phyloP scores from a whole-genome alignment of 2,888 invertebrate species.

The Eristalis intricaria region DNA sequence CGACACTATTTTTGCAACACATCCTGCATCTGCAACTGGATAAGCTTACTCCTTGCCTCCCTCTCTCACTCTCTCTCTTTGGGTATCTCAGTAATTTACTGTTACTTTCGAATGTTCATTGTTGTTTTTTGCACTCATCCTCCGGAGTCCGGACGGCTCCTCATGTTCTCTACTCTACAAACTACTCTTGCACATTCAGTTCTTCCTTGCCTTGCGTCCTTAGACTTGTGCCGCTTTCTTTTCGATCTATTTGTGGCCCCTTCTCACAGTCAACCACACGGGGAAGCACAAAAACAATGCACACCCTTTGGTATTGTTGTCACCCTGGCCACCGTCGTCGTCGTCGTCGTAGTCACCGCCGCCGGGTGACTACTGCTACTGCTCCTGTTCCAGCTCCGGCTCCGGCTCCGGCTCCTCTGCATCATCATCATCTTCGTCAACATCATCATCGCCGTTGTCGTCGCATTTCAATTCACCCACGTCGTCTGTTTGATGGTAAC shows the following conservation, averaged over 20 bases:
- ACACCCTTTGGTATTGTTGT: slow-evolving; percentile 23
- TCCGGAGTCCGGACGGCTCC: neutral
- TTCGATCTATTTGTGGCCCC: neutral
- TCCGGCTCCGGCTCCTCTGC: neutral
- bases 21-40: neutral
- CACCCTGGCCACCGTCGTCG: neutral
- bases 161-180: no score
- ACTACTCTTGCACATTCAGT: neutral
- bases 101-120: neutral
- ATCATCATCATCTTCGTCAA: neutral
- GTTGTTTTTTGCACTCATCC: neutral
- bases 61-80: neutral
- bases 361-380: neutral
- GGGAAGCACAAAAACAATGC: slow-evolving; percentile 34
- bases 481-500: slow-evolving; percentile 46
- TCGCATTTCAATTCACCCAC: slow-evolving; percentile 32
- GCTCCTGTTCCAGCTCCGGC: neutral
- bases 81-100: neutral
- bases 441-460: neutral
- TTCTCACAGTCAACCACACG: neutral
- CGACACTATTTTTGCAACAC: neutral
- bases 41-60: neutral
- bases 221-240: neutral
- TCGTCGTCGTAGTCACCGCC: no score
- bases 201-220: neutral